Percentiles rank a stretch among this genome's conserved stretches.
These are phyloP conservation scores for Chrysolophus pictus DNA, from an alignment of 2,797 vertebrate species.

Conservation along the genomic window DNA sequence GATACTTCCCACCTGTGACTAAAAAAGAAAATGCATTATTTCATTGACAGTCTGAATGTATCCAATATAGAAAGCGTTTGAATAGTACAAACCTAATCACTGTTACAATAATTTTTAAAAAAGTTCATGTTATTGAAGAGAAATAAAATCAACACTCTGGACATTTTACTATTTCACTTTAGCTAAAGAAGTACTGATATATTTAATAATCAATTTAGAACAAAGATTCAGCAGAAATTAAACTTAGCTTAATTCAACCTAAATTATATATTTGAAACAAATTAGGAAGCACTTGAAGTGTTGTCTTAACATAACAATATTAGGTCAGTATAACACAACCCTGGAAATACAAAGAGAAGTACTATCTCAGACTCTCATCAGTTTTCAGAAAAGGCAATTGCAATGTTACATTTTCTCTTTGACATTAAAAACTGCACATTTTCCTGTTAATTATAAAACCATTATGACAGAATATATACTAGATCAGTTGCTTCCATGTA, in stretches of 20 bases:
- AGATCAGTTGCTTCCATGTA: neutral
- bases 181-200: neutral
- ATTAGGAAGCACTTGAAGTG: neutral
- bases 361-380: neutral
- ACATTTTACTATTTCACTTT: neutral
- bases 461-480: neutral
- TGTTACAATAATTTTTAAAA: neutral
- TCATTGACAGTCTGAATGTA: neutral
- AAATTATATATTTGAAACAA: neutral
- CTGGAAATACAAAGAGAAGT: neutral
- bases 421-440: neutral
- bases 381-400: neutral
- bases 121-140: neutral
- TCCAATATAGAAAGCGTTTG: neutral
- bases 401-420: neutral
- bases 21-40: neutral
- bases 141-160: neutral
- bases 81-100: neutral
- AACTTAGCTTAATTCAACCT: neutral
- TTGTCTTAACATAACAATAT: neutral
- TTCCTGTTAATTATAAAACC: neutral
- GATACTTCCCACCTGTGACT: neutral
- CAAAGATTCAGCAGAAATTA: neutral
- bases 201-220: neutral
- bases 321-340: neutral